Evolutionary conservation across 1,140 invertebrate genomes (phyloP).

Genomic region (Notospermus geniculatus): DNA sequence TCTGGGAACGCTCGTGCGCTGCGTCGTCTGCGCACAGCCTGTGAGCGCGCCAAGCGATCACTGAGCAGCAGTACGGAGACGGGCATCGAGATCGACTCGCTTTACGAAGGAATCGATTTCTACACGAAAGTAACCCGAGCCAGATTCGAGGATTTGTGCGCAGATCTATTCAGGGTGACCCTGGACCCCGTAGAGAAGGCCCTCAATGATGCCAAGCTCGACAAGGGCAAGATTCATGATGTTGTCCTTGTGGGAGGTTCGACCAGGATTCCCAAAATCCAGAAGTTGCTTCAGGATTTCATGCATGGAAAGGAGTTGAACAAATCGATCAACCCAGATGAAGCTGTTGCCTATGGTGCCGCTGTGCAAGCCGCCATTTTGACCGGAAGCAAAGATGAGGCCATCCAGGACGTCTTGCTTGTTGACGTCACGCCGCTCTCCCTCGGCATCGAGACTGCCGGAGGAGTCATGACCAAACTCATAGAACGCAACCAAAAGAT

Average conservation of each 20-base stretch:
- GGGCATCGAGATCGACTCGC: slow-evolving; percentile 69
- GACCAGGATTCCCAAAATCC: slow-evolving; percentile 95
- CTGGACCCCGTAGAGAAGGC: slow-evolving; percentile 94
- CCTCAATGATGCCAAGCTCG: slow-evolving; percentile 88
- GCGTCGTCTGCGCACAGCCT: slow-evolving; percentile 64
- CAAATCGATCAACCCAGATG: slow-evolving; percentile 48
- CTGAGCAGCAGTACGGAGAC: slow-evolving; percentile 51
- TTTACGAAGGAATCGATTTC: slow-evolving; percentile 69
- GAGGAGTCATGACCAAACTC: slow-evolving; percentile 63
- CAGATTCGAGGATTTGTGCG: slow-evolving; percentile 67
- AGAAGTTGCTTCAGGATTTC: slow-evolving; percentile 91
- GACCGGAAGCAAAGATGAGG: slow-evolving; percentile 41
- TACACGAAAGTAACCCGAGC: slow-evolving; percentile 55
- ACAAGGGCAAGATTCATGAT: slow-evolving; percentile 87
- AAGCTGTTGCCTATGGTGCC: slow-evolving; percentile 64
- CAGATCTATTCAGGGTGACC: slow-evolving; percentile 82
- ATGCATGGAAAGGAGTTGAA: slow-evolving; percentile 54
- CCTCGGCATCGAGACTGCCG: slow-evolving; percentile 61
- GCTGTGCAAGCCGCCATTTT: slow-evolving; percentile 60
- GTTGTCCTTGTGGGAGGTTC: slow-evolving; percentile 96
- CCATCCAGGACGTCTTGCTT: slow-evolving; percentile 49
- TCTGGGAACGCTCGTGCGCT: slow-evolving; percentile 37
- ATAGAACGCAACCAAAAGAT: slow-evolving; percentile 59
- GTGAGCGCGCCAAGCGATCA: slow-evolving; percentile 63
- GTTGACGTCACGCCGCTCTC: slow-evolving; percentile 54